Base-by-base conservation (phyloP, 1,140 invertebrate genomes). In the Nymphalis io region DNA sequence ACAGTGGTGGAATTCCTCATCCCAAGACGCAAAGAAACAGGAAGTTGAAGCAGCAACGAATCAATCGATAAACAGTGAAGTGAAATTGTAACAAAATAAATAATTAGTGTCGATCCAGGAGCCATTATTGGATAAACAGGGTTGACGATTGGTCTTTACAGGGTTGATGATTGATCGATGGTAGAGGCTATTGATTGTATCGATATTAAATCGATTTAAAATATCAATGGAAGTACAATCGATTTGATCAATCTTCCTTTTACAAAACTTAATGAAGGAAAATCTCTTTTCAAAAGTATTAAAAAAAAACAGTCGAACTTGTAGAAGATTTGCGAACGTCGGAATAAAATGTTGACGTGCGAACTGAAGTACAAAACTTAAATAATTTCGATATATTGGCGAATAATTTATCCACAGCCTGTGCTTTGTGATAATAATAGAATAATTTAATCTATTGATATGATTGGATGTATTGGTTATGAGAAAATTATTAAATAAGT, bases 1-100 rank as follows among this genome's bases (percentile, higher is more conserved):
- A 38, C 95, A 96, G 73, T 93, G 93, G 71, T 96, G 95, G 94
- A 96, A 94, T 87, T 92, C 93, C 74, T 83, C 92, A 3, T 60
- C 84, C 0, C 80, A 87, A 63, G 88, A 92, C 38, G 70, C 83
- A 1, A 83, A 74, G 67, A 87, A 90, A 68, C 79, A 83, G 61
- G 79, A 85, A 20, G 74, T 81, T 5, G 83, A 87, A 40, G 69
- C 76, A 0, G 70, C 69, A 13, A 65, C 51, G 27, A 66, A 67
- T 44, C 76, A 77, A 39, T 81, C 84, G n/a, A 79, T 80, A 21
- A 88, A 85, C 42, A 85, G 79, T 46, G 87, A 91, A 76, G 72
- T 84, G 10, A 90, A 87, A 63, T 62, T 87, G 63, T 87, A 33
- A 33, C n/a, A 72, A 62, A 4, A 5, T 62, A 44, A 39, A 16